Conservation (phyloP, 1,140 invertebrate genomes). For the Trachelipus rathkii region DNA sequence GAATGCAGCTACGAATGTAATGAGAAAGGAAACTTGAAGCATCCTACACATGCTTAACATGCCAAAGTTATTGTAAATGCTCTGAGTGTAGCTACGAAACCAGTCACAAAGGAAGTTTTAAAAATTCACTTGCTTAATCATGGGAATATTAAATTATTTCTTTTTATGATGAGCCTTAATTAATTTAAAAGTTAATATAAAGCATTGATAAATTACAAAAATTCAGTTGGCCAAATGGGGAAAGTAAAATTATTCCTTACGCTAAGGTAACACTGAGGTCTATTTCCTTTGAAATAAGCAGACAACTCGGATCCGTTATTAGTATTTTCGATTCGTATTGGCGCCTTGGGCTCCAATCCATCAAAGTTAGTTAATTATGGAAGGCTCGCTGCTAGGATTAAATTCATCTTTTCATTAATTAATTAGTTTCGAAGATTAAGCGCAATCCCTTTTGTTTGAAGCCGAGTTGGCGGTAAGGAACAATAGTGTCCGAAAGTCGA, state of each 20-base stretch:
- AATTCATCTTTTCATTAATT: conserved; percentile 14
- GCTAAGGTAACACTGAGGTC: background rate
- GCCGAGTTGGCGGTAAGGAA: background rate
- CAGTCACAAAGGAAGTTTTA: too few species aligned
- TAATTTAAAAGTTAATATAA: conserved; percentile 12
- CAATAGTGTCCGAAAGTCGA: background rate
- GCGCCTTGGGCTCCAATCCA: conserved; percentile 7
- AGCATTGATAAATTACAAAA: conserved; percentile 7
- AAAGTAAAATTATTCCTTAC: background rate
- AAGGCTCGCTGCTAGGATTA: conserved; percentile 11
- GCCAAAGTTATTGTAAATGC: too few species aligned
- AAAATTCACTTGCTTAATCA: too few species aligned
- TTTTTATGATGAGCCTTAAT: background rate
- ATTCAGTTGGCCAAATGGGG: background rate
- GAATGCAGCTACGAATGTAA: too few species aligned
- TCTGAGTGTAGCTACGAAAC: too few species aligned
- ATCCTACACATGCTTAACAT: too few species aligned
- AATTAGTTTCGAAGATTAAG: conserved; percentile 9
- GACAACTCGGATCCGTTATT: background rate
- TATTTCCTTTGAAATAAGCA: background rate
- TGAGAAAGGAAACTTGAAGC: too few species aligned
- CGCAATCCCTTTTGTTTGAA: conserved; percentile 10
- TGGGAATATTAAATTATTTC: too few species aligned
- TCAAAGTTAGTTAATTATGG: conserved; percentile 13
- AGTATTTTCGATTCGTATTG: conserved; percentile 4